phyloP scores from a whole-genome alignment of 2,888 invertebrate genomes.

The Metalampra italica region DNA sequence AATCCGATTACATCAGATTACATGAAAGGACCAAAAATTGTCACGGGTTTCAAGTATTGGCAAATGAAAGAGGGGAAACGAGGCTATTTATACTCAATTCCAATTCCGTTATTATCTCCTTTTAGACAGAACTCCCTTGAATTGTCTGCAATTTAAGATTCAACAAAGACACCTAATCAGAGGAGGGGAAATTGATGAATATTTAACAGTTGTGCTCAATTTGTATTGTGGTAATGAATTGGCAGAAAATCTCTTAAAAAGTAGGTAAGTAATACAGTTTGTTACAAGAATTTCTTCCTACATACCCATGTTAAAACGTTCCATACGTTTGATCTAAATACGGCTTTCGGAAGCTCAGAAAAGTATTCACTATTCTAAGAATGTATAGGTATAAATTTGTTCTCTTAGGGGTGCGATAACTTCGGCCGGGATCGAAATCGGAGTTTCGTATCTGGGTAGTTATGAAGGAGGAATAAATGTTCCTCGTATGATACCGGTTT shows the following conservation, averaged over 20 bases:
- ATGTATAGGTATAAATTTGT: too few relatives aligned
- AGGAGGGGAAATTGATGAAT: slow-evolving; percentile 6
- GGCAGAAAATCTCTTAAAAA: not conserved
- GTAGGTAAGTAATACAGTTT: not conserved
- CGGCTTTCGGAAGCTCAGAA: too few relatives aligned
- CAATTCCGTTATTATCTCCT: not conserved
- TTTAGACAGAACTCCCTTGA: not conserved
- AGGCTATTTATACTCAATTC: not conserved
- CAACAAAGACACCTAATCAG: slow-evolving; percentile 3
- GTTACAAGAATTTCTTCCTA: not conserved
- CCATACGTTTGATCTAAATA: too few relatives aligned
- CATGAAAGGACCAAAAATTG: not conserved
- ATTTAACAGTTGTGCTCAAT: slow-evolving; percentile 7
- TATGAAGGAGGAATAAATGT: too few relatives aligned
- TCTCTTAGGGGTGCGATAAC: too few relatives aligned
- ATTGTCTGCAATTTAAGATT: slow-evolving; percentile 2
- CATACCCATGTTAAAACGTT: not conserved
- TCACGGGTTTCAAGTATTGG: not conserved
- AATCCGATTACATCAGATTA: too few relatives aligned
- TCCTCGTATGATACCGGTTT: too few relatives aligned
- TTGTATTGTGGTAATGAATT: slow-evolving; percentile 3
- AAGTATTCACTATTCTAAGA: too few relatives aligned
- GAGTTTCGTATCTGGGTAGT: too few relatives aligned
- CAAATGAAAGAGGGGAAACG: not conserved
- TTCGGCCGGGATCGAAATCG: too few relatives aligned